Percentiles rank a stretch among this genome's conserved stretches.
phyloP scores from a whole-genome alignment of 1,140 invertebrate genomes.

The Aphaenogaster rudis region DNA sequence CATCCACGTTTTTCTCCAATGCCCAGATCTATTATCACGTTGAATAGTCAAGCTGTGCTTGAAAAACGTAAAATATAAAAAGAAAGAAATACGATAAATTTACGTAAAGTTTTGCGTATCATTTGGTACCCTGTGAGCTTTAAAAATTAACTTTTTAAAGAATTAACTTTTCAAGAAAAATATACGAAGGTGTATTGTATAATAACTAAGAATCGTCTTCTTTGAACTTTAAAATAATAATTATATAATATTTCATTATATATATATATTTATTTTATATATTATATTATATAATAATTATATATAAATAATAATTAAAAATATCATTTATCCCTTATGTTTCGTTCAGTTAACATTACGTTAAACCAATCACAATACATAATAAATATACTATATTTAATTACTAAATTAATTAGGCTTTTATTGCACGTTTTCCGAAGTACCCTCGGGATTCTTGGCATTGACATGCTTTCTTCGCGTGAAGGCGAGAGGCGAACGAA shows the following conservation, averaged over 20 bases:
- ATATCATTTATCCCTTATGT: neutral
- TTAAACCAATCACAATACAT: neutral
- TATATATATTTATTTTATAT: no score
- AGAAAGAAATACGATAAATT: neutral
- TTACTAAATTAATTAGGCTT: neutral
- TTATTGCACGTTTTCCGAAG: neutral
- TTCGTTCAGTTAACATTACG: neutral
- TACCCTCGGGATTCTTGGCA: constrained; percentile 68
- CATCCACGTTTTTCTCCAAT: neutral
- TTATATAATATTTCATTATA: no score
- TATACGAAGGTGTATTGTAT: neutral
- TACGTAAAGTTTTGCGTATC: neutral
- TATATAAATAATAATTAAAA: no score
- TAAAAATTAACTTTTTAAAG: neutral
- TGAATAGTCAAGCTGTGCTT: neutral
- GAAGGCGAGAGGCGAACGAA: constrained; percentile 60
- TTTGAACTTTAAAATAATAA: neutral
- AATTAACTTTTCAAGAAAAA: neutral
- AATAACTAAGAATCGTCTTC: neutral
- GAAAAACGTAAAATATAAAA: neutral
- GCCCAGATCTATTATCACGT: neutral
- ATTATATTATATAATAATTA: no score
- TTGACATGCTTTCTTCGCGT: constrained; percentile 68
- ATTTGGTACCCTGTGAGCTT: neutral
- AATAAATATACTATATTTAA: neutral